Evolutionary conservation across 2,888 invertebrate species (phyloP).

Genomic region (Spilarctia lutea): DNA sequence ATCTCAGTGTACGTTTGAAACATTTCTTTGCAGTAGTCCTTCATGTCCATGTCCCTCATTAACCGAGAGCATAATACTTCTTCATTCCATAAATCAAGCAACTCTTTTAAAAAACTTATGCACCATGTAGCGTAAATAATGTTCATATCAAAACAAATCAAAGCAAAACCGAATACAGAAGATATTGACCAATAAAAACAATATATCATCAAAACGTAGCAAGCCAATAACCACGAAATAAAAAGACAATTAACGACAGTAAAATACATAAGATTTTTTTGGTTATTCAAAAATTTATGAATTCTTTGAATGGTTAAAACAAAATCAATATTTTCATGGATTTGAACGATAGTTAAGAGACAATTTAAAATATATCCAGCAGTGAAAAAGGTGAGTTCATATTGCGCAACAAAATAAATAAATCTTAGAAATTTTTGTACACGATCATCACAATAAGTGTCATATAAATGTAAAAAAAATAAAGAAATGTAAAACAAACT

Average conservation of each 20-base stretch:
- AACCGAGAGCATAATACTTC: constrained; percentile 4
- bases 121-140: constrained; percentile 24
- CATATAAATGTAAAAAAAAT: neutral
- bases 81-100: constrained; percentile 33
- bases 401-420: neutral
- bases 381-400: neutral
- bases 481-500: neutral
- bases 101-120: constrained; percentile 27
- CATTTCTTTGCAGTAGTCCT: constrained; percentile 7
- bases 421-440: neutral
- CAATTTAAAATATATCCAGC: constrained; percentile 19
- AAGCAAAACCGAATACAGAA: neutral
- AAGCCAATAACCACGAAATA: neutral
- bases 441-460: neutral
- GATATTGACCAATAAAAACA: neutral
- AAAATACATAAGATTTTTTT: neutral
- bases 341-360: neutral
- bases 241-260: constrained; percentile 9
- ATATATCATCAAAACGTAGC: neutral
- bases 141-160: constrained; percentile 23
- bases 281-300: constrained; percentile 15
- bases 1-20: constrained; percentile 19
- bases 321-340: constrained; percentile 19
- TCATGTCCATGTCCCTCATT: neutral
- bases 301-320: constrained; percentile 23